A percentile compares a stretch with the other conserved stretches of the same genome.
Evolutionary conservation across 2,888 invertebrate genomes (phyloP).

Genomic region (Protophormia terraenovae): DNA sequence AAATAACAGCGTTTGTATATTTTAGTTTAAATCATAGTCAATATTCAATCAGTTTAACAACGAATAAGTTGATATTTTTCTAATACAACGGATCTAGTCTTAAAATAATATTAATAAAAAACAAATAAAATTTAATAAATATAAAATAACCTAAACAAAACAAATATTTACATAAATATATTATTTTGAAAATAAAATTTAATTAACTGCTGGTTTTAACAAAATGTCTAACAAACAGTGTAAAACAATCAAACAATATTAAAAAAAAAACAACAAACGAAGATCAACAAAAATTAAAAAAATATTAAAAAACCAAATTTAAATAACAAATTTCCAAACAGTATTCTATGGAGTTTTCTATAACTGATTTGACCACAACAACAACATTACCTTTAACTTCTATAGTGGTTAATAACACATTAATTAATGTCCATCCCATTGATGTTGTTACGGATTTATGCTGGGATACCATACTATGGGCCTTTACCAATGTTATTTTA

Average conservation of each 20-base stretch:
- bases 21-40: conserved; percentile 33
- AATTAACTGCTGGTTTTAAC: neutral
- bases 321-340: conserved; percentile 4
- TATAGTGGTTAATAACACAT: conserved; percentile 5
- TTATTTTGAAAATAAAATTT: neutral
- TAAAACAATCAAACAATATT: neutral
- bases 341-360: conserved; percentile 45
- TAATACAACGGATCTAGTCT: neutral
- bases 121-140: neutral
- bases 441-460: neutral
- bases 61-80: conserved; percentile 26
- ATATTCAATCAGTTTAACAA: conserved; percentile 40
- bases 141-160: conserved; percentile 7
- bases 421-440: neutral
- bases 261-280: neutral
- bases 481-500: conserved; percentile 85
- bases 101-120: neutral
- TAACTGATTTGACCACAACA: conserved; percentile 6
- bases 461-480: conserved; percentile 82
- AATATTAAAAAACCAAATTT: neutral
- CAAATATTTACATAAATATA: conserved; percentile 10
- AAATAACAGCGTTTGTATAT: conserved; percentile 21
- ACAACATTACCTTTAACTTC: neutral
- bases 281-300: neutral
- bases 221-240: neutral